Evolutionary conservation across 2,113 vertebrate species (phyloP).

Genomic region (Heteronetta atricapilla): DNA sequence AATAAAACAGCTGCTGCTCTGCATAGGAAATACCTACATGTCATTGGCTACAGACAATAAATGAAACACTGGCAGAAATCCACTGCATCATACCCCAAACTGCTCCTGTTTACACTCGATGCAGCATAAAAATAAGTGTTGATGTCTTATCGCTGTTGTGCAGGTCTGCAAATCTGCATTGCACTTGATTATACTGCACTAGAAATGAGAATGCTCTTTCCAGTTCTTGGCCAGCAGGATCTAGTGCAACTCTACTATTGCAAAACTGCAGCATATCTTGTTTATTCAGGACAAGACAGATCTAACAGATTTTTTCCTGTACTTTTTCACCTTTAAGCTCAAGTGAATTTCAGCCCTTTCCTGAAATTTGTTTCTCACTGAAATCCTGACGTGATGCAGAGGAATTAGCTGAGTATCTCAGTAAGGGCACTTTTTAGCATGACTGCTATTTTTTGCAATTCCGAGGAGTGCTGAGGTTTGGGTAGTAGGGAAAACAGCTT

Average conservation of each 20-base stretch:
- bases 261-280: background rate
- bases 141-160: background rate
- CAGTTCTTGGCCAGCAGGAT: background rate
- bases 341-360: background rate
- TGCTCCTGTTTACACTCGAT: background rate
- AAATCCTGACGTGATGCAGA: background rate
- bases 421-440: background rate
- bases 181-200: background rate
- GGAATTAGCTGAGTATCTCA: background rate
- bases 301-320: background rate
- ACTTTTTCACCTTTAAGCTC: background rate
- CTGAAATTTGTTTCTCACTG: background rate
- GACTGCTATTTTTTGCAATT: background rate
- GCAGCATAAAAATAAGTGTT: background rate
- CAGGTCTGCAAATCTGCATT: conserved; percentile 46
- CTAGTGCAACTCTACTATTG: background rate
- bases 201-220: conserved; percentile 12
- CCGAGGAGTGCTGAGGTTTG: background rate
- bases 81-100: background rate
- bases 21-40: background rate
- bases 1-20: background rate
- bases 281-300: conserved; percentile 4
- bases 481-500: background rate
- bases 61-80: background rate
- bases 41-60: background rate